phyloP scores from a whole-genome alignment of 1,140 invertebrate genomes.

The Melanaphis sacchari region DNA sequence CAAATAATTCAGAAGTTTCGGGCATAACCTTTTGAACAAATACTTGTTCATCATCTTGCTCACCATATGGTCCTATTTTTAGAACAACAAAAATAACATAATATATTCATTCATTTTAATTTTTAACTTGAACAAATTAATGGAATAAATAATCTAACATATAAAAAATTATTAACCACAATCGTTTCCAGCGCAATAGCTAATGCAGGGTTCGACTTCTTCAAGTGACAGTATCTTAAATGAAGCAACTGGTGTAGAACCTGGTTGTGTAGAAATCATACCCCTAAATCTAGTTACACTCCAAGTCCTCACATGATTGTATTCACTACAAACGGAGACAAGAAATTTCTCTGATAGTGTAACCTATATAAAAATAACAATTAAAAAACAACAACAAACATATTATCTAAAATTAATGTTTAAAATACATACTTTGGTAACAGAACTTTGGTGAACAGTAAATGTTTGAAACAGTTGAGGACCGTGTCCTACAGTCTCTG shows the following conservation, averaged over 20 bases:
- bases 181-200: constrained; percentile 80
- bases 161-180: constrained; percentile 69
- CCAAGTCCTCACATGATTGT: constrained; percentile 98
- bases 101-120: background rate
- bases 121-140: background rate
- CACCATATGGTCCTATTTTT: constrained; percentile 87
- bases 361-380: constrained; percentile 68
- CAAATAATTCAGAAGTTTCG: constrained; percentile 93
- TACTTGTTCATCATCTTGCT: constrained; percentile 96
- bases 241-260: constrained; percentile 93
- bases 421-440: constrained; percentile 79
- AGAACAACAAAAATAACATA: background rate
- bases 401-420: background rate
- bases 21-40: constrained; percentile 98
- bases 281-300: constrained; percentile 92
- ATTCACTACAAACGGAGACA: constrained; percentile 96
- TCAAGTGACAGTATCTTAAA: constrained; percentile 95
- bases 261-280: constrained; percentile 98
- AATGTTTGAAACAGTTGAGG: constrained; percentile 98
- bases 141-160: background rate
- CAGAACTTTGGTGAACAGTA: constrained; percentile 94
- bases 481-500: constrained; percentile 96
- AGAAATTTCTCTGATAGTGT: constrained; percentile 96
- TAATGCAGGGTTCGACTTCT: constrained; percentile 78
- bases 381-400: background rate